Percentiles rank a stretch among this genome's conserved stretches.
These are phyloP conservation scores for Mastomys natalensis DNA, from an alignment of 2,113 vertebrate genomes.

Conservation along the genomic window DNA sequence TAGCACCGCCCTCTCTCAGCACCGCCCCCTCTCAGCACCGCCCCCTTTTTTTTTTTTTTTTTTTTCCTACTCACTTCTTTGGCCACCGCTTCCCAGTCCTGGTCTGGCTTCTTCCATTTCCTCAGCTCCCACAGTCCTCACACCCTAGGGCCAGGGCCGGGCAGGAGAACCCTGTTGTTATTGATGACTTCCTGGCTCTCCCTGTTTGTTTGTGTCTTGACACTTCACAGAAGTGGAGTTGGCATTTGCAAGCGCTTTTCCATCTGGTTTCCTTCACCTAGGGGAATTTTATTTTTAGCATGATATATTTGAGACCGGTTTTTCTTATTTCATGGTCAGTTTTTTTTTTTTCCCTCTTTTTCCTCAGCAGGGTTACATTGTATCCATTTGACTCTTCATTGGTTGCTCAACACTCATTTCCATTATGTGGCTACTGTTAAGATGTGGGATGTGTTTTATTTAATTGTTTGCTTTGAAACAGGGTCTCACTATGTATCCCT, in stretches of 20 bases:
- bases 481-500: neutral
- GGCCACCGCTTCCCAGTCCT: neutral
- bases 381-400: neutral
- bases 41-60: no score
- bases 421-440: neutral
- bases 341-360: neutral
- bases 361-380: neutral
- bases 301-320: neutral
- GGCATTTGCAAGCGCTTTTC: neutral
- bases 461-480: neutral
- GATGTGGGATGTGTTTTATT: neutral
- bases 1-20: no score
- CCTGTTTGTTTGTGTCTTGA: neutral
- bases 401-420: neutral
- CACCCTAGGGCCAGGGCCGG: neutral
- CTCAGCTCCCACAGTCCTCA: neutral
- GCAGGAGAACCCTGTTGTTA: neutral
- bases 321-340: neutral
- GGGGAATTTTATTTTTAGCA: slow-evolving; percentile 11
- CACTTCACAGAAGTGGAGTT: neutral
- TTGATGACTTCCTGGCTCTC: neutral
- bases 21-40: no score
- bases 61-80: neutral
- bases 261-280: slow-evolving; percentile 17
- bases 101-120: neutral